Conservation (phyloP, 2,113 vertebrate species). For the Callionymus lyra region DNA sequence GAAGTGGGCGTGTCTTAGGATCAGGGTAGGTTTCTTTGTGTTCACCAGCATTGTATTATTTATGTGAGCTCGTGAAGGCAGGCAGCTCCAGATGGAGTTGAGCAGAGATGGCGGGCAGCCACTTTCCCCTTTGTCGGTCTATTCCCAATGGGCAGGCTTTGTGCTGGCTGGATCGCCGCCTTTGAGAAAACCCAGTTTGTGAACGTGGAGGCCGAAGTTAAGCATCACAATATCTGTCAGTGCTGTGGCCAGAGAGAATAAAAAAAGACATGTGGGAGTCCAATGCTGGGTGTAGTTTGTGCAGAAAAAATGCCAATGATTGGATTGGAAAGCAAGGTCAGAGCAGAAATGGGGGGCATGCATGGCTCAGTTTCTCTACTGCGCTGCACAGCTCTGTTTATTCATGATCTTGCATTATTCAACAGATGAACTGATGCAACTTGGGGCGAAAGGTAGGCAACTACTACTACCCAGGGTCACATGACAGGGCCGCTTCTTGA, state of each 20-base stretch:
- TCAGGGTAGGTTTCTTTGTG: slow-evolving; percentile 37
- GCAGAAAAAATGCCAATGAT: no score
- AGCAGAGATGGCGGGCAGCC: slow-evolving; percentile 37
- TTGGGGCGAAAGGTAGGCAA: slow-evolving; percentile 33
- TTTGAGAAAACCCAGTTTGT: slow-evolving; percentile 48
- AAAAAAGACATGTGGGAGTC: slow-evolving; percentile 22
- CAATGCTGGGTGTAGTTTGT: no score
- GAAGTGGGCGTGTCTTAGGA: slow-evolving; percentile 4
- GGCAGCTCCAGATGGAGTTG: slow-evolving; percentile 42
- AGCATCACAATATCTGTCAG: slow-evolving; percentile 46
- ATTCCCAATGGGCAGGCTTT: slow-evolving; percentile 61
- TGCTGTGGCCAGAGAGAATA: slow-evolving; percentile 27
- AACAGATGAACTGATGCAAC: slow-evolving; percentile 59
- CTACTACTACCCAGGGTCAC: slow-evolving; percentile 7
- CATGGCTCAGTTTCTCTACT: slow-evolving; percentile 43
- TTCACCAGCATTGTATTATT: slow-evolving; percentile 55
- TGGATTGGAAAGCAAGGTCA: slow-evolving; percentile 13
- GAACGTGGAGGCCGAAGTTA: slow-evolving; percentile 40
- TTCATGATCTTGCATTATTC: slow-evolving; percentile 63
- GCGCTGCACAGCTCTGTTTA: slow-evolving; percentile 41
- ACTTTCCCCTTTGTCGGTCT: slow-evolving; percentile 52
- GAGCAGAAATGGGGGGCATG: slow-evolving; percentile 6
- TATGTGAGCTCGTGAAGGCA: no score
- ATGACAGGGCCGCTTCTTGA: slow-evolving; percentile 8
- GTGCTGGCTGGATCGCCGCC: slow-evolving; percentile 51